A percentile compares a stretch with the other conserved stretches of the same genome.
These are phyloP conservation scores for Haliclystus octoradiatus DNA, from an alignment of 30 jellyfish, hydroid and myxozoan species.

Conservation along the genomic window DNA sequence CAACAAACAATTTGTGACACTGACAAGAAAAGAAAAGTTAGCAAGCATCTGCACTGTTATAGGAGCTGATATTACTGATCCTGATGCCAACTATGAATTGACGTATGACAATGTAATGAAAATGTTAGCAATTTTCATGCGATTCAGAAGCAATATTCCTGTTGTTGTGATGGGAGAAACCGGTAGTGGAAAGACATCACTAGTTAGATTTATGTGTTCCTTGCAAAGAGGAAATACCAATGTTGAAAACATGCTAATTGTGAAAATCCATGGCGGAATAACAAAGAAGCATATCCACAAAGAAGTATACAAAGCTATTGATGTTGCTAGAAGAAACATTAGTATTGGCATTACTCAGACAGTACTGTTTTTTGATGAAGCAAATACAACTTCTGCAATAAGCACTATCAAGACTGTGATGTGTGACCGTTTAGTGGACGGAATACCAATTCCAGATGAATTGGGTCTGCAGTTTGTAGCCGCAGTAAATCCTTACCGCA, in stretches of 20 bases:
- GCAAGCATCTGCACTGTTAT: slow-evolving; percentile 37
- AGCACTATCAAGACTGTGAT: slow-evolving; percentile 42
- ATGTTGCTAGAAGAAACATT: slow-evolving; percentile 25
- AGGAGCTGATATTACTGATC: slow-evolving; percentile 55
- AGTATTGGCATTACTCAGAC: slow-evolving; percentile 17
- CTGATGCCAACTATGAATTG: slow-evolving; percentile 59
- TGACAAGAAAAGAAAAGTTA: slow-evolving; percentile 17
- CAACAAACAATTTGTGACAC: slow-evolving; percentile 2
- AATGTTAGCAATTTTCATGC: slow-evolving; percentile 60
- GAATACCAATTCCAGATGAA: slow-evolving; percentile 31
- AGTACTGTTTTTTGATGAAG: slow-evolving; percentile 39
- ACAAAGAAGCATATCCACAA: slow-evolving; percentile 19
- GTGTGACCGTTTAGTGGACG: slow-evolving; percentile 45
- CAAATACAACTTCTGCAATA: slow-evolving; percentile 57
- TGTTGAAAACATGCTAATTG: slow-evolving; percentile 37
- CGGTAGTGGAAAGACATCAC: slow-evolving; percentile 57
- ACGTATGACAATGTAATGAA: slow-evolving; percentile 66
- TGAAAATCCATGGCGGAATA: slow-evolving; percentile 71
- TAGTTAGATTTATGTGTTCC: slow-evolving; percentile 49
- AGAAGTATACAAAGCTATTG: slow-evolving; percentile 33
- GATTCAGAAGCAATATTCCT: slow-evolving; percentile 60
- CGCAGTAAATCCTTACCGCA: slow-evolving; percentile 61
- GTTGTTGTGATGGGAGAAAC: slow-evolving; percentile 71
- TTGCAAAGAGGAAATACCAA: slow-evolving; percentile 40
- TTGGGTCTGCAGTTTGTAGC: slow-evolving; percentile 45